These are phyloP conservation scores for Cetoscarus ocellatus DNA, from an alignment of 2,797 vertebrate species.

Conservation along the genomic window DNA sequence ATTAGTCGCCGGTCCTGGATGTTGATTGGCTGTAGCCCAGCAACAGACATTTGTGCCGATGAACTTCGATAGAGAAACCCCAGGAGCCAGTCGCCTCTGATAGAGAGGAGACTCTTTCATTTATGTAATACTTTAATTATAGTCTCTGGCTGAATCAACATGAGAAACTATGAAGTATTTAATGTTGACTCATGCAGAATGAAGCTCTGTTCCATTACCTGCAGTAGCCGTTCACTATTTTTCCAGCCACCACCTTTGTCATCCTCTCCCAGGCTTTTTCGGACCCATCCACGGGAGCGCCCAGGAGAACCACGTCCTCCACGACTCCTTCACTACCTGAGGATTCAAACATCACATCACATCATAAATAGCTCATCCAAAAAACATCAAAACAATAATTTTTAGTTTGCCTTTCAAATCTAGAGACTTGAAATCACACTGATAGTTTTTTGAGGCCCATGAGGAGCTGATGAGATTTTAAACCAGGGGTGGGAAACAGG, in stretches of 20 bases:
- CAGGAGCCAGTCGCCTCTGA: slow-evolving; percentile 97
- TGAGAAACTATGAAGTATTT: not conserved
- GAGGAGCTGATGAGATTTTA: too few species aligned
- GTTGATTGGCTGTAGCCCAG: slow-evolving; percentile 92
- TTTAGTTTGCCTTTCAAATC: too few species aligned
- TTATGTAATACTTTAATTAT: not conserved
- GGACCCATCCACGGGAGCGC: slow-evolving; percentile 95
- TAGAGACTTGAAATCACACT: too few species aligned
- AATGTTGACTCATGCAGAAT: not conserved
- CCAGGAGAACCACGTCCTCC: slow-evolving; percentile 93
- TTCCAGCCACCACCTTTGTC: slow-evolving; percentile 90
- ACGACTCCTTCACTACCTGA: slow-evolving; percentile 92
- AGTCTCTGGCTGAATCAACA: not conserved
- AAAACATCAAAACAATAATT: not conserved
- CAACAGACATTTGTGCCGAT: slow-evolving; percentile 90
- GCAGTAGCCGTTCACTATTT: slow-evolving; percentile 96
- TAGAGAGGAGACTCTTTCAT: slow-evolving; percentile 13
- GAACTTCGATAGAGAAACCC: slow-evolving; percentile 94
- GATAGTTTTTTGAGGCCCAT: too few species aligned
- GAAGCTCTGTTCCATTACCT: slow-evolving; percentile 80
- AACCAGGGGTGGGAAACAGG: too few species aligned
- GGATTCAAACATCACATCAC: slow-evolving; percentile 8
- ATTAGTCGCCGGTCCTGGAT: slow-evolving; percentile 89
- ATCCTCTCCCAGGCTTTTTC: slow-evolving; percentile 91
- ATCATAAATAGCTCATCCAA: not conserved